Evolutionary conservation across 2,888 invertebrate species (phyloP), one percentile per base, ranked within the genome.

Genomic region (Athripsodes cinereus): DNA sequence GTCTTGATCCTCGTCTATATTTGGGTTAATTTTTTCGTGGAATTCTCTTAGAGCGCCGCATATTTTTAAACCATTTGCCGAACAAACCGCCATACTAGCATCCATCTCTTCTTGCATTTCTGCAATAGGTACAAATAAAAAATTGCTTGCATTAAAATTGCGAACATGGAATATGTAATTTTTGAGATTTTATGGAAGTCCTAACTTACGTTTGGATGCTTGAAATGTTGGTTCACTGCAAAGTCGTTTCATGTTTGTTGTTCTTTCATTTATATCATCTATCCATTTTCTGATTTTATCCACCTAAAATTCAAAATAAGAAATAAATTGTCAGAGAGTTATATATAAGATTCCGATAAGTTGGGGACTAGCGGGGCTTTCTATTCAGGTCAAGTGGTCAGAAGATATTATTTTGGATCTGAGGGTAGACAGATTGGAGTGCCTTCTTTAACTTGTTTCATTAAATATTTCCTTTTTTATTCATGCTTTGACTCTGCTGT

Each of bases 41-140:
- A 79, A 69, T 69, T 72, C 80, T 65, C 79, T 78, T 67, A 85
- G 73, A 66, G 80, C 81, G 53, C 73, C 77, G 67, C 80, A 75
- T 62, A 81, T 71, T 68, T 77, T 76, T 60, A 76, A 71, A 6
- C 81, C 81, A 2, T 75, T 71, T 53, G 74, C 78, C 66, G 79
- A 75, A 61, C 81, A 78, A 47, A 74, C 73, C 63, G 77, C 76
- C 65, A 79, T 81, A 64, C 80, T 74, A 26, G 72, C 72, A 63
- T 86, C 85, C 69, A 85, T 69, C 69, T 84, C 84, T 62, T 79
- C 76, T 71, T 84, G 83, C 67, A 83, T 71, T 55, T 78, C 85
- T 85, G 70, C 54, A 73, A n/a, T n/a, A n/a, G n/a, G n/a, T n/a
- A 71, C 21, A 51, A 5, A 19, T 49, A 21, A 21, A 49, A 49